Evolutionary conservation across 2,888 invertebrate genomes (phyloP), one percentile per base, ranked within the genome.

Genomic region (Sussaba pulchella): DNA sequence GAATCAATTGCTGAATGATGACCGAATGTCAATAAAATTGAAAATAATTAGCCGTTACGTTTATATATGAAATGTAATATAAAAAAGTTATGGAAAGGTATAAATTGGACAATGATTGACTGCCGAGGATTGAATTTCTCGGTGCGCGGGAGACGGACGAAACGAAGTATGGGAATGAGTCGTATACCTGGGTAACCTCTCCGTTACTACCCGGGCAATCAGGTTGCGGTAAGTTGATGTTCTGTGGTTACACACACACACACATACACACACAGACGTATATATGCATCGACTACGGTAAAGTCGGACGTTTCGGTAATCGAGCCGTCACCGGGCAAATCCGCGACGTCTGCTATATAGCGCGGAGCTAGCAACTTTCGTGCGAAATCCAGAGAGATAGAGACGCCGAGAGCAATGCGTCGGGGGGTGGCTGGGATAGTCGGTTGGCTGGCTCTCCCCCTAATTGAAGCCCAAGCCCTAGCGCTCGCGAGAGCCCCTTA

Each of bases 401-500:
- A 45, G 43, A 57, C 26, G 6, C 43, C 6, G 26, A 57, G 70
- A 14, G 9, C 36, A n/a, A 41, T 21, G 19, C 2, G 54, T 26
- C n/a, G 21, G 43, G 64, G 41, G 54, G 36, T 19, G 59, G 45
- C 47, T 43, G 36, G 31, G 31, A 2, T 31, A 31, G 31, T 6
- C 0, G 31, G 9, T 31, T 54, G 47, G 12, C 52, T 54, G 66
- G 75, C 73, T 71, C 69, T 74, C 52, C 50, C 66, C 45, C 81
- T 81, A 78, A 81, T 81, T 78, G 81, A 78, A 78, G 70, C 59
- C 70, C 66, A 69, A 39, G 57, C 19, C 66, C 41, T 61, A 47
- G 82, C 75, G 70, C 83, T 84, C 85, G 83, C 85, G 71, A 78
- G 84, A 86, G 86, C 83, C 89, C 86, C 88, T 89, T 89, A 89